A percentile compares a stretch with the other conserved stretches of the same genome.
Evolutionary conservation across 2,113 vertebrate genomes (phyloP).

Genomic region (Corvus cornix): DNA sequence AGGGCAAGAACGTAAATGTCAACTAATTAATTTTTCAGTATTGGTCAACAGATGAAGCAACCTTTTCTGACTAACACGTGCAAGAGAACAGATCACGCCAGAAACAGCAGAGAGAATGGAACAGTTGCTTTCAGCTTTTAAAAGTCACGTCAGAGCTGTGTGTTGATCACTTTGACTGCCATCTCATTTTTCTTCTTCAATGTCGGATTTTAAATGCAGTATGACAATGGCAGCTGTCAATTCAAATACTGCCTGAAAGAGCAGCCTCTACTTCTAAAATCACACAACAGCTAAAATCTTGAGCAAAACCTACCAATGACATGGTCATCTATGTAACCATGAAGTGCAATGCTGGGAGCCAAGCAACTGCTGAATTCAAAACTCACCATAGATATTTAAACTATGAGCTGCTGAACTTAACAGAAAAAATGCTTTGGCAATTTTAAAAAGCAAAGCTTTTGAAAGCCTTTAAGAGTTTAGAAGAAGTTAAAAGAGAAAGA

Average conservation of each 20-base stretch:
- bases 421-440: not conserved
- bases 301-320: not conserved
- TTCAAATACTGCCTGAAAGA: not conserved
- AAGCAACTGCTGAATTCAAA: not conserved
- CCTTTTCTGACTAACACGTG: not conserved
- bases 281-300: not conserved
- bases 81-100: not conserved
- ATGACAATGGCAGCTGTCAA: constrained; percentile 14
- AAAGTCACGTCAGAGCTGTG: not conserved
- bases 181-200: constrained; percentile 9
- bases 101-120: not conserved
- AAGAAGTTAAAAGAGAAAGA: not conserved
- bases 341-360: not conserved
- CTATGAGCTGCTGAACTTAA: not conserved
- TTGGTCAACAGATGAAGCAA: not conserved
- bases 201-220: not conserved
- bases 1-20: not conserved
- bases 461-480: not conserved
- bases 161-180: not conserved
- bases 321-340: not conserved
- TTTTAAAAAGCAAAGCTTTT: not conserved
- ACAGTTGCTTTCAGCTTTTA: not conserved
- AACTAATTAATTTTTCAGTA: not conserved
- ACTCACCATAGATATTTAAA: not conserved
- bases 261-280: not conserved